These are phyloP conservation scores for Drosophila pallidifrons DNA, from an alignment of 1,140 invertebrate species.

Conservation along the genomic window DNA sequence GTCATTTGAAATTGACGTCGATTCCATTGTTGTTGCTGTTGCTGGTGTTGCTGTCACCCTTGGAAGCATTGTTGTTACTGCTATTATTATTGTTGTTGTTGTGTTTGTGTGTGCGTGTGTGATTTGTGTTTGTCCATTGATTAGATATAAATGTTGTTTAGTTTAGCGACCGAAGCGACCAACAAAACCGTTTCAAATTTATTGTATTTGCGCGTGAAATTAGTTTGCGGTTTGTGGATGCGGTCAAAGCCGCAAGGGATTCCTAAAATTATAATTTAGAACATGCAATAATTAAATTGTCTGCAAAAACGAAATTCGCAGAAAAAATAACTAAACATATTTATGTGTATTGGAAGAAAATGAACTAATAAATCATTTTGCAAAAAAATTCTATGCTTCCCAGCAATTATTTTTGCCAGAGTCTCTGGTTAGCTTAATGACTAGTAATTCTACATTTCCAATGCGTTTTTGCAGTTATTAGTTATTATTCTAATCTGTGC, in stretches of 20 bases:
- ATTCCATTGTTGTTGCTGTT: constrained; percentile 26
- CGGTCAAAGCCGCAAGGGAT: background rate
- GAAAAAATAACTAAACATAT: background rate
- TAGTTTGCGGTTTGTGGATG: constrained; percentile 60
- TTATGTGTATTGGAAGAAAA: constrained; percentile 1
- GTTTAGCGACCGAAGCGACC: constrained; percentile 32
- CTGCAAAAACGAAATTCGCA: background rate
- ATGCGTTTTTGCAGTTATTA: constrained; percentile 1
- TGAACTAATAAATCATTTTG: constrained; percentile 20
- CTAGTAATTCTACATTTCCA: constrained; percentile 9
- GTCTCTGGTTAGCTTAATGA: constrained; percentile 31
- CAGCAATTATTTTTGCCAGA: constrained; percentile 8
- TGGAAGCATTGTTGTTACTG: constrained; percentile 40
- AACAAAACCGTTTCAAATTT: constrained; percentile 44
- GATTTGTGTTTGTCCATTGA: constrained; percentile 47
- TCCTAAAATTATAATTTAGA: constrained; percentile 57
- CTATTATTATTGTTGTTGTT: background rate
- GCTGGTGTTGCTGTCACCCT: constrained; percentile 20
- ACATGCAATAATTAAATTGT: constrained; percentile 63
- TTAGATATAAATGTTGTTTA: constrained; percentile 58
- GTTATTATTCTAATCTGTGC: background rate
- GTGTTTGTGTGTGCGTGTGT: background rate
- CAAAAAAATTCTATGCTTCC: background rate
- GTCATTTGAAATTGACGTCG: constrained; percentile 54
- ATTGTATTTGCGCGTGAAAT: constrained; percentile 63